Base-by-base conservation (phyloP, 2,888 invertebrate genomes). In the Apotomis turbidana region DNA sequence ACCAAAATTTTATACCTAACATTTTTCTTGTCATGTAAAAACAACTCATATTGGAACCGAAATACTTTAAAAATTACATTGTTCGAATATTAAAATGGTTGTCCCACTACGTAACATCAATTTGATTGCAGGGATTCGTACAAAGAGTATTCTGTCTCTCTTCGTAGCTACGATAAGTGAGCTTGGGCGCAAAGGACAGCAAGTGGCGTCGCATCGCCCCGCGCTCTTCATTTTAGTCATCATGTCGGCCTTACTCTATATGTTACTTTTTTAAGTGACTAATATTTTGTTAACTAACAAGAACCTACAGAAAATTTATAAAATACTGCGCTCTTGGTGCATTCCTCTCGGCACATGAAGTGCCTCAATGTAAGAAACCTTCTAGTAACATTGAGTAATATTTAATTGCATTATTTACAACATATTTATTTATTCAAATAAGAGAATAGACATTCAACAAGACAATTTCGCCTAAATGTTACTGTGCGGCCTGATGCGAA, bases 401-500 rank as follows among this genome's bases (percentile, higher is more conserved):
- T 74, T 79, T 81, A 80, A 76, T 74, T 78, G 70, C 70, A 82
- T 85, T 90, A 92, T 92, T 90, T 92, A 92, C 92, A 92, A 83
- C 41, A 71, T 68, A 60, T 75, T 73, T 27, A 27, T 27, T 27
- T 73, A 71, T 79, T 80, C 84, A 83, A 84, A 82, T 79, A 86
- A 87, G 78, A 85, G 86, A 87, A 85, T 83, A 84, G 78, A 76
- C 81, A 82, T 81, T 83, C 82, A 82, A 81, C 78, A 81, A 79
- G 80, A 82, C 82, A 80, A 81, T 82, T 82, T 81, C 79, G 80
- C 79, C 80, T 80, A 81, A 81, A 80, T 81, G 55, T 61, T 60
- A 79, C 85, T 86, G 88, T 87, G 89, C 85, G 85, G 81, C 79
- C 80, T 82, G 85, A 81, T 83, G 84, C 78, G 85, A 83, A 85